Evolutionary conservation across 2,797 vertebrate species (phyloP).

Genomic region (Heteromormyrus szaboi): DNA sequence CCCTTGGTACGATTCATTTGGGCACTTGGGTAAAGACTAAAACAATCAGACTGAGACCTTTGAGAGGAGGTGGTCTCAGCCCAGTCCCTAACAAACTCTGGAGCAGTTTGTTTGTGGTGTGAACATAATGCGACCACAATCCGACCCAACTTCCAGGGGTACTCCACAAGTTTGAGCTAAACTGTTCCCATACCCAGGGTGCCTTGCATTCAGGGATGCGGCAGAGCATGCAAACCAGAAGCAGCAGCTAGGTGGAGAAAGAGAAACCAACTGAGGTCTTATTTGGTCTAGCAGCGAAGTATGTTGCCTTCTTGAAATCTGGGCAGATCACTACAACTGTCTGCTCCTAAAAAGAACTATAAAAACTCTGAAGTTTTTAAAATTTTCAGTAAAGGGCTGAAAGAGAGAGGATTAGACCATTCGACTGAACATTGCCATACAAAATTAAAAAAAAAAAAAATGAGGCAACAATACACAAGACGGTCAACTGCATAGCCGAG

Average conservation of each 20-base stretch:
- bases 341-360: background rate
- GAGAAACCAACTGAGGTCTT: background rate
- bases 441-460: background rate
- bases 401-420: background rate
- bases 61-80: background rate
- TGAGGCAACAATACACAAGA: background rate
- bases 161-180: background rate
- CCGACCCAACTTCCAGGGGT: background rate
- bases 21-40: background rate
- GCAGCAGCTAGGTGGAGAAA: background rate
- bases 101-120: background rate
- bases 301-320: background rate
- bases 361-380: background rate
- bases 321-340: background rate
- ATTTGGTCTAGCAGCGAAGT: background rate
- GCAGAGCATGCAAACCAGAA: background rate
- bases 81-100: background rate
- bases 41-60: background rate
- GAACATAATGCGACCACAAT: background rate
- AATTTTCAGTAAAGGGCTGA: background rate
- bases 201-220: background rate
- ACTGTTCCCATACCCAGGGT: background rate
- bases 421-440: background rate
- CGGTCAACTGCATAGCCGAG: too few species aligned
- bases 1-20: background rate